Evolutionary conservation across 64 coral and sea anemone genomes (phyloP), one percentile per base, ranked within the genome.

Genomic region (Anthopleura sola): DNA sequence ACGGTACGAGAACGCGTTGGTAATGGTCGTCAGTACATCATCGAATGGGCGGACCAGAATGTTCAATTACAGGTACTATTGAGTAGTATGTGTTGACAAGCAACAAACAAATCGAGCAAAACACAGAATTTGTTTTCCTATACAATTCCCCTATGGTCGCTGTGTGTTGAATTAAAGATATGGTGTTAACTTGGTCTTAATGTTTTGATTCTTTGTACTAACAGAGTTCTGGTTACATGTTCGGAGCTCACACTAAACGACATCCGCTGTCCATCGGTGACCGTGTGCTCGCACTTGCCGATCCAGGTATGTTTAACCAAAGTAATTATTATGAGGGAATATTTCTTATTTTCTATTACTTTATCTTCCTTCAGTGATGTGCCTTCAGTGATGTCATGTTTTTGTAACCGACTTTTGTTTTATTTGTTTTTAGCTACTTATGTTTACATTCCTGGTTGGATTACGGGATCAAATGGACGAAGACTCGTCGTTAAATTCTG

Each of bases 221-320:
- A 36, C 87, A 99, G 97, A 95, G 97, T 60, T 87, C 97, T 26
- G 89, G 89, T 24, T 94, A 90, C 68, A 99, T 99, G 31, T 99
- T 99, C 86, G 97, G 97, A n/a, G 97, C 97, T 23, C 97, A 99
- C 49, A 99, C 93, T 6, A 99, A 99, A 78, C 87, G 97, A 39
- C 97, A 94, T 90, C 97, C 84, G 44, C 85, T 99, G 49, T 80
- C 84, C 1, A 92, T 99, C 49, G 93, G 97, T 55, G 97, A 95
- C 69, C 89, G 87, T 49, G 89, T 99, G 31, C 93, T 99, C 28
- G 97, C 97, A 33, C 88, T 99, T 6, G 85, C 86, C 2, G 93
- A 99, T 83, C 90, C 92, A 85, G 95, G 95, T 98, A 94, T 12
- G 78, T 68, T 8, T 85, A 38, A 8, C 20, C 49, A 44, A 44